Evolutionary conservation across 1,140 invertebrate species (phyloP).

Genomic region (Scaptomyza pallida): DNA sequence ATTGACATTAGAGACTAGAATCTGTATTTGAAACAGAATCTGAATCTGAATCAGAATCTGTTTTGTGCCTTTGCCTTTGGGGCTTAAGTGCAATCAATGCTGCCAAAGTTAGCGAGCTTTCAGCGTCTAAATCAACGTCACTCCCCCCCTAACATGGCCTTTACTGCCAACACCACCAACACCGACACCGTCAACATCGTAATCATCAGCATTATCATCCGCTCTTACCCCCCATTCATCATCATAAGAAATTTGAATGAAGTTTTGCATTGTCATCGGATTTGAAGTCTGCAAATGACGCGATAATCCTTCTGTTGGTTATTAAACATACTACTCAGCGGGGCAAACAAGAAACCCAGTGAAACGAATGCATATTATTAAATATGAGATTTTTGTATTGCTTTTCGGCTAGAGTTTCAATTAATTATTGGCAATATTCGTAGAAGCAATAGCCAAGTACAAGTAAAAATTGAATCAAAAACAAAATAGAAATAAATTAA

Average conservation of each 20-base stretch:
- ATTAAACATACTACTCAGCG: background rate
- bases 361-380: slow-evolving; percentile 39
- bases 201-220: slow-evolving; percentile 8
- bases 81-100: slow-evolving; percentile 69
- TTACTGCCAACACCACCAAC: background rate
- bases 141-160: slow-evolving; percentile 12
- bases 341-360: slow-evolving; percentile 3
- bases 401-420: slow-evolving; percentile 46
- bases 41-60: slow-evolving; percentile 36
- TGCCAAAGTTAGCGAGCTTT: slow-evolving; percentile 12
- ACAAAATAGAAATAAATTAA: slow-evolving; percentile 75
- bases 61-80: slow-evolving; percentile 36
- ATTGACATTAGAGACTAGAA: slow-evolving; percentile 54
- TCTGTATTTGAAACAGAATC: slow-evolving; percentile 31
- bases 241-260: slow-evolving; percentile 16
- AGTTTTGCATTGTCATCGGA: slow-evolving; percentile 36
- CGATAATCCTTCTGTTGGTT: slow-evolving; percentile 16
- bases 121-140: slow-evolving; percentile 35
- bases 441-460: slow-evolving; percentile 4
- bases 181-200: slow-evolving; percentile 14
- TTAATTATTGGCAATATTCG: slow-evolving; percentile 66
- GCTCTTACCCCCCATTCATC: background rate
- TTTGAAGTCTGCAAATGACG: background rate
- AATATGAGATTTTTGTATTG: slow-evolving; percentile 28
- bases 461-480: background rate